phyloP scores from a whole-genome alignment of 2,797 vertebrate species.

The Sebastolobus altivelis region DNA sequence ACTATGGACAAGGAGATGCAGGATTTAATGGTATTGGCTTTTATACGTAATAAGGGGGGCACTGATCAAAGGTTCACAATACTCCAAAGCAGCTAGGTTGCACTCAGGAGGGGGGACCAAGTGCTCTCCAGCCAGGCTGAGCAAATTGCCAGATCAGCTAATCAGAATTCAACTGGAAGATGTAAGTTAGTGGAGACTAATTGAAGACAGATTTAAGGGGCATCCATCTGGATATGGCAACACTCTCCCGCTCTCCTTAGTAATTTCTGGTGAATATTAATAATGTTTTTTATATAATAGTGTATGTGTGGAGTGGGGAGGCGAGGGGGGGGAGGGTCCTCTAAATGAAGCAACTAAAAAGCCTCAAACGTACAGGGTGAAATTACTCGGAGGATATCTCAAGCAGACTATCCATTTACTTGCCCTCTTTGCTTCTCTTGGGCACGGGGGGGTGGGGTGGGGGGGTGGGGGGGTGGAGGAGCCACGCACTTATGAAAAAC shows the following conservation, averaged over 20 bases:
- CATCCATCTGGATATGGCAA: slow-evolving; percentile 77
- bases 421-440: slow-evolving; percentile 45
- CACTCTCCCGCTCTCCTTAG: slow-evolving; percentile 59
- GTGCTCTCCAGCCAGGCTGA: slow-evolving; percentile 78
- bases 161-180: slow-evolving; percentile 86
- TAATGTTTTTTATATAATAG: slow-evolving; percentile 78
- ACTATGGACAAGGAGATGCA: slow-evolving; percentile 57
- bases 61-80: slow-evolving; percentile 86
- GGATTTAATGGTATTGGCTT: slow-evolving; percentile 78
- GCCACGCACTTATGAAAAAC: slow-evolving; percentile 58
- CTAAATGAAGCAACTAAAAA: slow-evolving; percentile 70
- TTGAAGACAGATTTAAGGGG: slow-evolving; percentile 84
- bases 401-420: slow-evolving; percentile 70
- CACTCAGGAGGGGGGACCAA: slow-evolving; percentile 79
- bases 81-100: slow-evolving; percentile 78
- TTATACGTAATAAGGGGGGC: slow-evolving; percentile 82
- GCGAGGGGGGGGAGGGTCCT: slow-evolving; percentile 2
- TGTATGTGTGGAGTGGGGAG: slow-evolving; percentile 23
- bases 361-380: slow-evolving; percentile 61
- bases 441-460: not conserved
- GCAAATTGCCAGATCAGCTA: slow-evolving; percentile 84
- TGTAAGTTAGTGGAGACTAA: slow-evolving; percentile 82
- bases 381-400: slow-evolving; percentile 72
- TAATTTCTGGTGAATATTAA: slow-evolving; percentile 83
- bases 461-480: slow-evolving; percentile 11